A percentile compares a stretch with the other conserved stretches of the same genome.
Conservation (phyloP, 2,888 invertebrate species). For the Entomobrya proxima region DNA sequence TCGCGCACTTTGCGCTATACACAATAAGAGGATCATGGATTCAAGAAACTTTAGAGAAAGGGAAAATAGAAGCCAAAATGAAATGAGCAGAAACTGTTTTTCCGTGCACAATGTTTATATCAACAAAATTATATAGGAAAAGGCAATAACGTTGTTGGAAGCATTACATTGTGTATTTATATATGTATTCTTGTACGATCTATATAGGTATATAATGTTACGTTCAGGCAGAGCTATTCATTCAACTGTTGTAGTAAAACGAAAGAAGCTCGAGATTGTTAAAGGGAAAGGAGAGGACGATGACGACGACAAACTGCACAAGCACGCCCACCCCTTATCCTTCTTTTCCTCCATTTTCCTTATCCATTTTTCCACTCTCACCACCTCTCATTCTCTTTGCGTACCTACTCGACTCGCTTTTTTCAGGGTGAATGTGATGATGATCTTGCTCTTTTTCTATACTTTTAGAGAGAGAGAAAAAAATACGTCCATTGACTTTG, state of each 20-base stretch:
- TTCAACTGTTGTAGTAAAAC: slow-evolving; percentile 36
- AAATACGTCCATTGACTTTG: slow-evolving; percentile 44
- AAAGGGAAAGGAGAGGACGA: slow-evolving; percentile 54
- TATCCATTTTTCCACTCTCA: slow-evolving; percentile 38
- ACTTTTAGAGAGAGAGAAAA: slow-evolving; percentile 38
- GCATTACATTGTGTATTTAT: not conserved
- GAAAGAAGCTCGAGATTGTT: slow-evolving; percentile 26
- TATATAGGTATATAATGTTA: not conserved
- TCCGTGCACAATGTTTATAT: not conserved
- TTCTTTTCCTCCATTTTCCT: slow-evolving; percentile 59
- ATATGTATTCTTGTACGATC: not conserved
- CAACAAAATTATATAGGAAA: not conserved
- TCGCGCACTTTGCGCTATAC: not conserved
- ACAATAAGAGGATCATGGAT: slow-evolving; percentile 16
- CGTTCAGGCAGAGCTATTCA: slow-evolving; percentile 18
- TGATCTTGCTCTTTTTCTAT: slow-evolving; percentile 10
- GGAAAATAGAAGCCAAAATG: slow-evolving; percentile 38
- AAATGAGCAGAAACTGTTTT: slow-evolving; percentile 27
- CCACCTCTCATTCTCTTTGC: slow-evolving; percentile 37
- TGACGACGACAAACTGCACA: slow-evolving; percentile 69
- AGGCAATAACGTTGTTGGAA: not conserved
- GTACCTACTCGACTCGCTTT: slow-evolving; percentile 3
- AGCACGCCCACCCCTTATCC: slow-evolving; percentile 71
- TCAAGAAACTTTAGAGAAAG: slow-evolving; percentile 35
- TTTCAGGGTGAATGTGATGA: slow-evolving; percentile 49